phyloP scores from a whole-genome alignment of 2,797 vertebrate genomes.

The Heterohyrax brucei region DNA sequence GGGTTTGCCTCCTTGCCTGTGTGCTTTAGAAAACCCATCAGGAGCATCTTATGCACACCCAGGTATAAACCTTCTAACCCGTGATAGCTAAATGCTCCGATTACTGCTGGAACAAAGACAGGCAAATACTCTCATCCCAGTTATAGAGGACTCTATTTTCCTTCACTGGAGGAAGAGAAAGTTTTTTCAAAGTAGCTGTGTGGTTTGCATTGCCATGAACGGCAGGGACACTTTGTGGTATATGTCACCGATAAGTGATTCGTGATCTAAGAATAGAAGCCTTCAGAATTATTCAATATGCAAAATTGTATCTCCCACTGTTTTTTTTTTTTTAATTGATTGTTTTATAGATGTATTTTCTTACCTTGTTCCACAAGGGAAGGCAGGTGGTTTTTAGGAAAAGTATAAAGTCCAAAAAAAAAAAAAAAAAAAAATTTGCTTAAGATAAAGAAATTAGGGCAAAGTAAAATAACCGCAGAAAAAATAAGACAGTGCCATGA shows the following conservation, averaged over 20 bases:
- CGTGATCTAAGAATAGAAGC: neutral
- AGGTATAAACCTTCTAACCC: slow-evolving; percentile 3
- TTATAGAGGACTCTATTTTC: slow-evolving; percentile 75
- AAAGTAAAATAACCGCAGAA: slow-evolving; percentile 35
- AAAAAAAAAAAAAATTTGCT: neutral
- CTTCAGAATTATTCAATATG: neutral
- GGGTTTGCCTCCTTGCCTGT: neutral
- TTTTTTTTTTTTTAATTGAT: neutral
- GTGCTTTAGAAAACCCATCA: neutral
- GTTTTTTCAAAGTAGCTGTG: slow-evolving; percentile 64
- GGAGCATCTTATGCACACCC: neutral
- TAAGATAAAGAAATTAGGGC: slow-evolving; percentile 5
- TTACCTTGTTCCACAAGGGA: slow-evolving; percentile 26
- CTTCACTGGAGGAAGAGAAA: slow-evolving; percentile 81
- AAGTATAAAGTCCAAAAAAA: neutral
- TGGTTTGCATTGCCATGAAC: neutral
- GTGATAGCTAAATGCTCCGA: slow-evolving; percentile 6
- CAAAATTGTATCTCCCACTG: neutral
- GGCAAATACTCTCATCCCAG: neutral
- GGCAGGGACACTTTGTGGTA: neutral
- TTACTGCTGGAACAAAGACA: neutral
- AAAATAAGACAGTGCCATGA: slow-evolving; percentile 1
- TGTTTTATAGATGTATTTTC: neutral
- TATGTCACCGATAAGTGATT: slow-evolving; percentile 11
- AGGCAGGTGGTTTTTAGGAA: neutral